These are phyloP conservation scores for Pantherophis alleghaniensis DNA, from an alignment of 2,797 vertebrate species.

Conservation along the genomic window DNA sequence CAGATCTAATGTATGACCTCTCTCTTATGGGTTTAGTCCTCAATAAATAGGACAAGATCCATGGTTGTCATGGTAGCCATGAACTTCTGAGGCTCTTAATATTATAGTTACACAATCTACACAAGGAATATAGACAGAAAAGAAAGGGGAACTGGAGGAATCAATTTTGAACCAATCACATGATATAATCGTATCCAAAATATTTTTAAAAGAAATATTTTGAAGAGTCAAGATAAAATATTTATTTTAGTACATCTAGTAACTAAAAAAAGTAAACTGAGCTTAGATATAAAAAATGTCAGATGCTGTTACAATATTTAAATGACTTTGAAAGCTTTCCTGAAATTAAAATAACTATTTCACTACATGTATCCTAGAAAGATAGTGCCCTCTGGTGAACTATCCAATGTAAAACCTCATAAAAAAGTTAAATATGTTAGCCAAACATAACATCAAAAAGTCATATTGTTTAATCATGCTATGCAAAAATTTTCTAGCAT, in stretches of 20 bases:
- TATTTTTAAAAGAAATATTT: slow-evolving; percentile 2
- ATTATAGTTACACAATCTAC: neutral
- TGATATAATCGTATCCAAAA: neutral
- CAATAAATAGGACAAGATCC: neutral
- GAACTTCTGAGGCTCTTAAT: neutral
- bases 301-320: neutral
- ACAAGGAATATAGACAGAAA: neutral
- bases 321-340: neutral
- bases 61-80: neutral
- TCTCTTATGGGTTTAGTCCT: neutral
- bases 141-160: neutral
- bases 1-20: neutral
- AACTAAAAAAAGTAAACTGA: neutral
- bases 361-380: slow-evolving; percentile 47
- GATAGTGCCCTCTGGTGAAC: slow-evolving; percentile 64
- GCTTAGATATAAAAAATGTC: neutral
- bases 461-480: slow-evolving; percentile 14
- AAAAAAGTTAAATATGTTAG: neutral
- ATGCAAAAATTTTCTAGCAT: neutral
- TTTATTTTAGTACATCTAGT: neutral
- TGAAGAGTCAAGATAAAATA: neutral
- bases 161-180: neutral
- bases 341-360: slow-evolving; percentile 24
- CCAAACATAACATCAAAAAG: neutral
- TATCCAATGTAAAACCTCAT: slow-evolving; percentile 4